These are phyloP conservation scores for Tachina lurida DNA, from an alignment of 2,888 invertebrate species.

Conservation along the genomic window DNA sequence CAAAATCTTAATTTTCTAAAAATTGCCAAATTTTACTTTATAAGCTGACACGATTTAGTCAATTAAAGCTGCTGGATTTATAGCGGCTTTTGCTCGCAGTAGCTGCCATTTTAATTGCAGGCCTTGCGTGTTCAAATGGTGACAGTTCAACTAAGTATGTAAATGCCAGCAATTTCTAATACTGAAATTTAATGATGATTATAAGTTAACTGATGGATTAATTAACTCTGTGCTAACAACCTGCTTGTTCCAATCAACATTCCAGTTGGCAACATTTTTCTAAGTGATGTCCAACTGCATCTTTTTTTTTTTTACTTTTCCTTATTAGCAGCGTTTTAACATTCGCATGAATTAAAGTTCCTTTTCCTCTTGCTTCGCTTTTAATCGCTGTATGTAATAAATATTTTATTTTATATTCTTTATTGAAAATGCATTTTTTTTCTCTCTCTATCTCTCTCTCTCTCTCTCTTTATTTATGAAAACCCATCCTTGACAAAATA, in stretches of 20 bases:
- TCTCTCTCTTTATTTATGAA: constrained; percentile 38
- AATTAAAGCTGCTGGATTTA: no score
- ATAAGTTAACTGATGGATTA: background rate
- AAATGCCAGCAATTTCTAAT: no score
- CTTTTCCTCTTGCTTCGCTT: background rate
- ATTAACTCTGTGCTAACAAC: constrained; percentile 1
- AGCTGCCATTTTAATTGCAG: no score
- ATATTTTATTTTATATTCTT: constrained; percentile 10
- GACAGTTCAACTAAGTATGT: no score
- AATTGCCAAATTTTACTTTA: no score
- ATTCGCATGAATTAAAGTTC: background rate
- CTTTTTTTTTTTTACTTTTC: no score
- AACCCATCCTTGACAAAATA: constrained; percentile 63
- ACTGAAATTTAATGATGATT: background rate
- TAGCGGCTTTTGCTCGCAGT: no score
- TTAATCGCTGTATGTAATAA: constrained; percentile 3
- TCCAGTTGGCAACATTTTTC: background rate
- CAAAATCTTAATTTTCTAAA: no score
- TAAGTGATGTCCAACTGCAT: background rate
- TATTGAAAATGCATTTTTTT: constrained; percentile 45
- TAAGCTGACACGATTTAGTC: no score
- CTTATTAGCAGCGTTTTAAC: background rate
- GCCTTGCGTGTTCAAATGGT: no score
- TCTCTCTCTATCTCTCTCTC: no score
- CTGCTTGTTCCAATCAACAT: constrained; percentile 12